Evolutionary conservation across 2,113 vertebrate genomes (phyloP), one percentile per base, ranked within the genome.

Genomic region (Dromas ardeola): DNA sequence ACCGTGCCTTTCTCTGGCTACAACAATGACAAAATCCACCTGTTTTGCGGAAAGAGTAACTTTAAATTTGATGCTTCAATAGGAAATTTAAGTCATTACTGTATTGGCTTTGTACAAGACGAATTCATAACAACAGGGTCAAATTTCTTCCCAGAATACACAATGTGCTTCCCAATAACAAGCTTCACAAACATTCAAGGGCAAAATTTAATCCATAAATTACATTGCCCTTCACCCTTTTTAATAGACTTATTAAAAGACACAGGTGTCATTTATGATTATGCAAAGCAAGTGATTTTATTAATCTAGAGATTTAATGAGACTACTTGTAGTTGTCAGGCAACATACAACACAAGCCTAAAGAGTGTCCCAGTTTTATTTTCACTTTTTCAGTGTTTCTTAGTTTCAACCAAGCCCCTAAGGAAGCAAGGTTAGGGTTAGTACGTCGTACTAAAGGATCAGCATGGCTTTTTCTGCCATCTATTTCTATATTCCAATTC

Each of bases 201-300:
- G 56, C 38, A 94, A 91, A 85, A 82, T 77, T 74, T 91, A 95
- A 93, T 65, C 87, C 52, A 40, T 32, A 79, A 69, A 85, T 86
- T 76, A 88, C 53, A 89, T 0, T 36, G 47, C 49, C 69, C 47
- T 62, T 90, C 73, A 81, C 11, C 9, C 32, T 40, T 79, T 86
- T 61, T 49, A 88, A 93, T 0, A 82, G 32, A 43, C 49, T 70
- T 71, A n/a, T 43, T 70, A 92, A 21, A 81, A 77, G 22, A 45
- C 8, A 4, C 5, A 56, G 6, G 25, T 76, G 52, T 79, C 11
- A 81, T 74, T 93, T 71, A 77, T 11, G 38, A 80, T 73, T 56
- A 67, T 20, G 58, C 63, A 95, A 71, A 66, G 30, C 50, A 81
- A 66, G 16, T 42, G 15, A 58, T 84, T 86, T 77, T 83, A 66